Evolutionary conservation across 2,113 vertebrate species (phyloP), one percentile per base, ranked within the genome.

Genomic region (Cyphomyrus plagiostoma): DNA sequence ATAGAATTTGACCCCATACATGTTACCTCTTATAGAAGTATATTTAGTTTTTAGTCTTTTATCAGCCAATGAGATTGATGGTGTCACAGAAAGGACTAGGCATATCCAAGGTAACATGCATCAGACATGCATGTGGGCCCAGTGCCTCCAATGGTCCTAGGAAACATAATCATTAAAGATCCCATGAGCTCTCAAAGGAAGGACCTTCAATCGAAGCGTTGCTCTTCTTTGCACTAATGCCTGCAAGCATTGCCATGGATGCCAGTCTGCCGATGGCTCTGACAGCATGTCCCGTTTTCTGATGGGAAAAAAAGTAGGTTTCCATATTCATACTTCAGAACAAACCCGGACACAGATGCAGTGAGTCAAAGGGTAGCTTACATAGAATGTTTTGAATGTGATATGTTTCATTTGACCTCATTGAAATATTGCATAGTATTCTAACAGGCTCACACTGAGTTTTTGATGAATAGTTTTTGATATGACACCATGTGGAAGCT

Each of bases 201-300:
- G 26, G 95, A 98, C 98, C 98, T 98, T 99, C 97, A 0, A 95
- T 96, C 50, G 97, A 96, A 4, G 95, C 95, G 53, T 96, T 97
- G 83, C 97, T 95, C 91, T 98, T 99, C 93, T 98, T 98, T 89
- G 97, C 98, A 80, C 98, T 98, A 93, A 99, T 97, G 39, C 98
- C 98, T 49, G 98, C 98, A 95, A 99, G 97, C 98, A 99, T 98
- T 88, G 98, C 98, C 98, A 99, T 98, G 92, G 98, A 99, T 0
- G 98, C 99, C 88, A 99, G 96, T 91, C 98, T 96, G 90, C 98
- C 97, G 70, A 99, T 99, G 91, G 98, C 98, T 92, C 97, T 95
- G 89, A 99, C 97, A 46, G 98, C 98, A 91, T 99, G 97, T 70
- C 98, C 98, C 0, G 98, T 99, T 98, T 99, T 99, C 98, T 99